Evolutionary conservation across 2,113 vertebrate species (phyloP).

Genomic region (Neolamprologus brichardi): DNA sequence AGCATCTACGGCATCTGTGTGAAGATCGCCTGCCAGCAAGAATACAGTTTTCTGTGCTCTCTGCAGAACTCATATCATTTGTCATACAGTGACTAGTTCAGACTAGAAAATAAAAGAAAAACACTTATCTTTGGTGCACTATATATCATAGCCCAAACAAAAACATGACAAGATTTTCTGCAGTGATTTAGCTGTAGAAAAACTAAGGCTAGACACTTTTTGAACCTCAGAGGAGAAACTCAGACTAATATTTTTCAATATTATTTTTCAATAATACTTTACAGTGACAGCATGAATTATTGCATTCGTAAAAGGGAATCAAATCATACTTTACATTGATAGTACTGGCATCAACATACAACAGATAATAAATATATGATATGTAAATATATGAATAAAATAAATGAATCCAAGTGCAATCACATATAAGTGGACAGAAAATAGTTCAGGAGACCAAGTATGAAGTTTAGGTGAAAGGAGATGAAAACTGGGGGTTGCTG

Average conservation of each 20-base stretch:
- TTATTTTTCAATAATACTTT: background rate
- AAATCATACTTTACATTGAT: background rate
- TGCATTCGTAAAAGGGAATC: background rate
- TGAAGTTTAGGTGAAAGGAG: background rate
- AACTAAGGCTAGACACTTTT: background rate
- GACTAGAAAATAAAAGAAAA: background rate
- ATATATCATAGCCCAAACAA: slow-evolving; percentile 24
- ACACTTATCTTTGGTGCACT: background rate
- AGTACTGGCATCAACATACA: background rate
- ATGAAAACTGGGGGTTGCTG: background rate
- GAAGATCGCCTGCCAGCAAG: background rate
- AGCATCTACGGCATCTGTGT: background rate
- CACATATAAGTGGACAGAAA: background rate
- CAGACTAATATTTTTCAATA: background rate
- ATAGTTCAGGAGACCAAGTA: background rate
- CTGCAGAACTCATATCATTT: background rate
- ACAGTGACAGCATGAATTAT: background rate
- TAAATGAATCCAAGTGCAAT: background rate
- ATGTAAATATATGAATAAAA: background rate
- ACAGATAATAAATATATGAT: background rate
- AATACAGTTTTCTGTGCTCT: background rate
- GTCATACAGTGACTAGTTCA: slow-evolving; percentile 1
- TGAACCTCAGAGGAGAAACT: background rate
- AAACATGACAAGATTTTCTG: slow-evolving; percentile 25
- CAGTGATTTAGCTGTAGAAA: slow-evolving; percentile 1